Percentiles rank a stretch among this genome's conserved stretches.
Evolutionary conservation across 1,140 invertebrate genomes (phyloP).

Genomic region (Geopemphigus sp.): DNA sequence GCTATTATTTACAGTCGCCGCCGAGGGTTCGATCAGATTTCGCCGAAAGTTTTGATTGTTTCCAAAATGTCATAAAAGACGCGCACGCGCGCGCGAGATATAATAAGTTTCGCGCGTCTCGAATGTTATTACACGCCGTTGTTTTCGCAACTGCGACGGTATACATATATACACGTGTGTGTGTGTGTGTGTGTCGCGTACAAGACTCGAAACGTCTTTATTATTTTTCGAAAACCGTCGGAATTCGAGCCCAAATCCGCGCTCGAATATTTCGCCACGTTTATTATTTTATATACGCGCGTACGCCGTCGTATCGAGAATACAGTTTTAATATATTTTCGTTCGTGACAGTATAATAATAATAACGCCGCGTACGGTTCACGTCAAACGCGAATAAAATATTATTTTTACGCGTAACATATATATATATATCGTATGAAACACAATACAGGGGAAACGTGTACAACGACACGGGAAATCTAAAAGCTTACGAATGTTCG

Average conservation of each 20-base stretch:
- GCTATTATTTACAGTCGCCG: conserved; percentile 43
- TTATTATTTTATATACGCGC: background rate
- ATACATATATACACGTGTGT: background rate
- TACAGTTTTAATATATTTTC: background rate
- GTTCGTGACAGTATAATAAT: background rate
- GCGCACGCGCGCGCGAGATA: conserved; percentile 9
- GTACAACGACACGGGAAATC: too few relatives aligned
- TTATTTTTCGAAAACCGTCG: conserved; percentile 25
- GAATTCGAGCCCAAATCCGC: background rate
- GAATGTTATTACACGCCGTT: conserved; percentile 38
- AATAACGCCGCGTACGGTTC: background rate
- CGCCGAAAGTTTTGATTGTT: conserved; percentile 47
- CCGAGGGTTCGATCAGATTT: conserved; percentile 46
- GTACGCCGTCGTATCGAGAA: background rate
- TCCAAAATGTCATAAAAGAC: conserved; percentile 47
- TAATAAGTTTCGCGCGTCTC: conserved; percentile 28
- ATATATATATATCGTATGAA: too few relatives aligned
- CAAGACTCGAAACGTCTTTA: background rate
- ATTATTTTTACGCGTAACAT: background rate
- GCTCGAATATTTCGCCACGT: background rate
- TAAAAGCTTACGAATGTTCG: too few relatives aligned
- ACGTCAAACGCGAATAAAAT: background rate
- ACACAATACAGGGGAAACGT: too few relatives aligned
- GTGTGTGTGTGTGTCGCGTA: background rate
- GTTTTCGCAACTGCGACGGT: background rate